Conservation (phyloP, 2,797 vertebrate genomes). For the Chrysocyon brachyurus region DNA sequence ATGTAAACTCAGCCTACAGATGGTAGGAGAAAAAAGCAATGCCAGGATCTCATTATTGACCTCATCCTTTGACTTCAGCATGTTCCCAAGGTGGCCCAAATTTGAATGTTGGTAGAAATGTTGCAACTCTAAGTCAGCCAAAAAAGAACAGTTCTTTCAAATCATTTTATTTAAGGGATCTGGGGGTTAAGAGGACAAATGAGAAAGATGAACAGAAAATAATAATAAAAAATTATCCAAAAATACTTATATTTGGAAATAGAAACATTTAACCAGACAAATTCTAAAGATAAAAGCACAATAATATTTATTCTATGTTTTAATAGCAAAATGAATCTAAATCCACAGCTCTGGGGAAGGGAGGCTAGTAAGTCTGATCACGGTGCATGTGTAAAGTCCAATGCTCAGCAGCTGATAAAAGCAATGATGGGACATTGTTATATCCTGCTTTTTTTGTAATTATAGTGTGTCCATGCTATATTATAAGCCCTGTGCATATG, state of each 20-base stretch:
- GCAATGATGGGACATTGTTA: not conserved
- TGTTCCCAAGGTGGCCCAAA: not conserved
- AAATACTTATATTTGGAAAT: not conserved
- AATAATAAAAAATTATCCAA: not conserved
- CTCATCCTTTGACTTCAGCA: not conserved
- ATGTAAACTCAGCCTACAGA: not conserved
- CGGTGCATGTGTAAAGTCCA: rapidly evolving
- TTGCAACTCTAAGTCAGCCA: not conserved
- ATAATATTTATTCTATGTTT: not conserved
- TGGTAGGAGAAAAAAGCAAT: not conserved
- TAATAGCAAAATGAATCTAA: not conserved
- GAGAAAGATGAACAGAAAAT: not conserved
- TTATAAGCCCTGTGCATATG: not conserved
- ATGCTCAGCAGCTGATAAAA: not conserved
- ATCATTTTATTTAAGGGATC: not conserved
- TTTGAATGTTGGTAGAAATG: not conserved
- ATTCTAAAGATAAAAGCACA: not conserved
- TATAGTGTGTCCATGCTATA: rapidly evolving
- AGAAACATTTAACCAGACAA: not conserved
- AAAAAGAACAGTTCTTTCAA: not conserved
- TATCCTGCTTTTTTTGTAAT: not conserved
- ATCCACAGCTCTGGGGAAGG: not conserved
- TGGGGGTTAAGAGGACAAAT: not conserved
- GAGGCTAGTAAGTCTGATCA: not conserved
- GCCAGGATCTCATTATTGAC: rapidly evolving